phyloP scores from a whole-genome alignment of 2,888 invertebrate genomes.

The Xestia rhomboidea region DNA sequence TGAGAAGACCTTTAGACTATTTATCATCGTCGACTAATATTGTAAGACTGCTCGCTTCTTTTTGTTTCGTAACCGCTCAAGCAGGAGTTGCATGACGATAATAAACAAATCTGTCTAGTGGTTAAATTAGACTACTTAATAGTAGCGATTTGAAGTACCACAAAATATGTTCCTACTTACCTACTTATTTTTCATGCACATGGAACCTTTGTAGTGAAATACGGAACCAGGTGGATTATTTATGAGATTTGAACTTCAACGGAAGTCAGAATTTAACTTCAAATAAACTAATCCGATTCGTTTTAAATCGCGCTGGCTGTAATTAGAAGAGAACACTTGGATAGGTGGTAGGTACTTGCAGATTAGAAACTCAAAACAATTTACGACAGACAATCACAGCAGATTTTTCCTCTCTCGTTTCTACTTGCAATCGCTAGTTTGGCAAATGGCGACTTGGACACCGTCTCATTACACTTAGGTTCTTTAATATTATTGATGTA shows the following conservation, averaged over 20 bases:
- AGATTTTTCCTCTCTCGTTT: slow-evolving; percentile 42
- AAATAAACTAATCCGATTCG: neutral
- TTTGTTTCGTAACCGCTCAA: slow-evolving; percentile 48
- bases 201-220: slow-evolving; percentile 7
- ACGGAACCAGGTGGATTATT: neutral
- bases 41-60: slow-evolving; percentile 35
- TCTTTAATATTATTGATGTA: slow-evolving; percentile 53
- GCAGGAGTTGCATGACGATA: slow-evolving; percentile 44
- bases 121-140: slow-evolving; percentile 44
- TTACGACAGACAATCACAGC: slow-evolving; percentile 50
- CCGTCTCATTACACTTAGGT: slow-evolving; percentile 49
- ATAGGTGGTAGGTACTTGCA: slow-evolving; percentile 3
- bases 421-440: slow-evolving; percentile 52
- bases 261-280: slow-evolving; percentile 14
- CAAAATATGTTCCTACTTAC: neutral
- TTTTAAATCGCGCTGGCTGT: neutral
- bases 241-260: slow-evolving; percentile 3
- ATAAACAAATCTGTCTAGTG: slow-evolving; percentile 44
- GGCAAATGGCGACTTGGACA: slow-evolving; percentile 17
- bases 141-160: slow-evolving; percentile 2
- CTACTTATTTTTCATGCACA: slow-evolving; percentile 4
- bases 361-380: slow-evolving; percentile 49
- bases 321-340: slow-evolving; percentile 10
- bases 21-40: slow-evolving; percentile 54
- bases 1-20: slow-evolving; percentile 58